phyloP scores from a whole-genome alignment of 1,140 invertebrate genomes.

The Bombus vancouverensis region DNA sequence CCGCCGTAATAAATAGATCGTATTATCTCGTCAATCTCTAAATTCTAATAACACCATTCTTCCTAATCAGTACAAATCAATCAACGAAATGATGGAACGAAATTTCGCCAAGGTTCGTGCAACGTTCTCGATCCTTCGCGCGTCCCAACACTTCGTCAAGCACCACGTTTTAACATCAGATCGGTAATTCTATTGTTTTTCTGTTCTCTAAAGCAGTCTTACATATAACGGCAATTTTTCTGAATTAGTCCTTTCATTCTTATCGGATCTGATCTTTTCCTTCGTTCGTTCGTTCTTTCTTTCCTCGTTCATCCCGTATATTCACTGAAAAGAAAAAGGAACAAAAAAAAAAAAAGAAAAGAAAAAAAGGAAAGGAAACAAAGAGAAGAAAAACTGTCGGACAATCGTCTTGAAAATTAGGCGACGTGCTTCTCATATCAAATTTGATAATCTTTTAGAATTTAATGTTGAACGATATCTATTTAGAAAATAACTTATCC shows the following conservation, averaged over 20 bases:
- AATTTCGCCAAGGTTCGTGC: not conserved
- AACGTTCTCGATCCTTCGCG: slow-evolving; percentile 13
- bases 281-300: slow-evolving; percentile 3
- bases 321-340: not conserved
- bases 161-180: slow-evolving; percentile 66
- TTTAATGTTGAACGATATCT: not conserved
- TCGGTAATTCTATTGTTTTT: slow-evolving; percentile 59
- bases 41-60: slow-evolving; percentile 71
- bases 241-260: slow-evolving; percentile 53
- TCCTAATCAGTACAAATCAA: slow-evolving; percentile 76
- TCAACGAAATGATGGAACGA: slow-evolving; percentile 50
- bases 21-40: slow-evolving; percentile 71
- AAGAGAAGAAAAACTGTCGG: not conserved
- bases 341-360: not conserved
- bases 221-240: slow-evolving; percentile 69
- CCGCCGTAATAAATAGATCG: slow-evolving; percentile 77
- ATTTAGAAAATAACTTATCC: not conserved
- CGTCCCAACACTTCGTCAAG: slow-evolving; percentile 64
- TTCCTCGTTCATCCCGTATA: not conserved
- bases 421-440: not conserved
- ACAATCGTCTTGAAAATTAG: not conserved
- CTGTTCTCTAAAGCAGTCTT: slow-evolving; percentile 77
- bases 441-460: not conserved
- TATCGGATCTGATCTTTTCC: not conserved
- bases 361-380: no score